These are phyloP conservation scores for Danaus plexippus DNA, from an alignment of 1,140 invertebrate genomes.

Conservation along the genomic window DNA sequence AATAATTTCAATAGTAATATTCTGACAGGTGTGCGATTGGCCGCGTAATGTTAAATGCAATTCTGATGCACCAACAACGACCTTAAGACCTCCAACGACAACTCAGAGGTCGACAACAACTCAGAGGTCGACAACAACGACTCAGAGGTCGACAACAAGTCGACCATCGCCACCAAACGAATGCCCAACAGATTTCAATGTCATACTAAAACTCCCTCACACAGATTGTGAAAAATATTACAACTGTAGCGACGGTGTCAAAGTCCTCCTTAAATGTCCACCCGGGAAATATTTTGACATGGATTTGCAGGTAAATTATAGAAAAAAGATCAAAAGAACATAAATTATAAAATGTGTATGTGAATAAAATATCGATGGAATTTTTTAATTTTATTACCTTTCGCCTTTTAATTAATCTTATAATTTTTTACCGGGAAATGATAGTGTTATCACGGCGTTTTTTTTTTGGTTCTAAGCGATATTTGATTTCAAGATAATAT, in stretches of 20 bases:
- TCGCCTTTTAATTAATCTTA: too few relatives aligned
- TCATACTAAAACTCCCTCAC: conserved; percentile 10
- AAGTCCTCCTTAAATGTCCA: conserved; percentile 16
- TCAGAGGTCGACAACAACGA: conserved; percentile 8
- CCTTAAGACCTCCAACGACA: conserved; percentile 7
- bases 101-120: conserved; percentile 4
- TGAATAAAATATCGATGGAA: too few relatives aligned
- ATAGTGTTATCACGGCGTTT: too few relatives aligned
- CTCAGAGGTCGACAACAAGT: conserved; percentile 8
- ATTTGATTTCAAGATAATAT: too few relatives aligned
- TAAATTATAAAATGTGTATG: too few relatives aligned
- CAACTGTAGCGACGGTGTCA: conserved; percentile 14
- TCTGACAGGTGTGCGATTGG: too few relatives aligned
- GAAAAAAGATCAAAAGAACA: not conserved
- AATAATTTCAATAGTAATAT: too few relatives aligned
- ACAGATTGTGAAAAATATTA: conserved; percentile 19
- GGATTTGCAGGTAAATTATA: conserved; percentile 10
- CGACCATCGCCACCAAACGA: not conserved
- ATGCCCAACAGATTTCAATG: conserved; percentile 14
- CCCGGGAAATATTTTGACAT: conserved; percentile 5
- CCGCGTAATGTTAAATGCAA: conserved; percentile 3
- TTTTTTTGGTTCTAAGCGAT: too few relatives aligned
- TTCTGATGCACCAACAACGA: conserved; percentile 7
- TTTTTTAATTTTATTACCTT: too few relatives aligned
- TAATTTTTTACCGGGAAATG: too few relatives aligned